These are phyloP conservation scores for Uropsilus gracilis DNA, from an alignment of 2,113 vertebrate species.

Conservation along the genomic window DNA sequence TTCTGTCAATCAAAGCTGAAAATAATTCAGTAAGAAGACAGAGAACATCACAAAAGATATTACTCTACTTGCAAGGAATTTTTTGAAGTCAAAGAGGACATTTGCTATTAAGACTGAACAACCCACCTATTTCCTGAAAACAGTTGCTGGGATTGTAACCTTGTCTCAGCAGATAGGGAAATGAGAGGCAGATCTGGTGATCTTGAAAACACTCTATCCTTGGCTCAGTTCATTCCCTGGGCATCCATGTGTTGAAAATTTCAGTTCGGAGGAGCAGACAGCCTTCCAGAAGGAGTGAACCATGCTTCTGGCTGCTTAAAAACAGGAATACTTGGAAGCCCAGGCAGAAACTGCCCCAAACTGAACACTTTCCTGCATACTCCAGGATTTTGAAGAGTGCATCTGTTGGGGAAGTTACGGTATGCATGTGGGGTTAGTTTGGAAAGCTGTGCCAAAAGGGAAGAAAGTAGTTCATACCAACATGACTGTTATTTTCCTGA, in stretches of 20 bases:
- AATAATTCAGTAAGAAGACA: conserved; percentile 95
- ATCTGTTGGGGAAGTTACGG: not conserved
- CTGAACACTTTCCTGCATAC: conserved; percentile 7
- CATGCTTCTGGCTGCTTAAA: conserved; percentile 86
- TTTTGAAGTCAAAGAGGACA: conserved; percentile 92
- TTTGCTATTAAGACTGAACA: conserved; percentile 91
- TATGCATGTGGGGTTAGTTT: not conserved
- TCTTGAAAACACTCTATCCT: conserved; percentile 89
- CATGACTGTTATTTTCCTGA: not conserved
- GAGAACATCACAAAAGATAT: conserved; percentile 94
- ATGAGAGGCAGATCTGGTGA: conserved; percentile 91
- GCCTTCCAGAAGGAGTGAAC: conserved; percentile 89
- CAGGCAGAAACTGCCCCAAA: conserved; percentile 81
- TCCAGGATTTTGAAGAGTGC: not conserved
- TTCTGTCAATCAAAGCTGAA: conserved; percentile 93
- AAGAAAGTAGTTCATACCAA: not conserved
- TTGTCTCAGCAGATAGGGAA: conserved; percentile 91
- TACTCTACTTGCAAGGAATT: conserved; percentile 91
- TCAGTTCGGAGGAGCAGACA: conserved; percentile 90
- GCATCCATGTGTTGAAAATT: conserved; percentile 92
- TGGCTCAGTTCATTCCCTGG: conserved; percentile 90
- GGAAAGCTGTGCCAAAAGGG: not conserved
- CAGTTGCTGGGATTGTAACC: conserved; percentile 92
- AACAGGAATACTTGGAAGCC: conserved; percentile 71
- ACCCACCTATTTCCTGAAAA: conserved; percentile 94